Conservation (phyloP, 37 sponge, comb jelly and placozoan genomes). For the Axinella damicornis region DNA sequence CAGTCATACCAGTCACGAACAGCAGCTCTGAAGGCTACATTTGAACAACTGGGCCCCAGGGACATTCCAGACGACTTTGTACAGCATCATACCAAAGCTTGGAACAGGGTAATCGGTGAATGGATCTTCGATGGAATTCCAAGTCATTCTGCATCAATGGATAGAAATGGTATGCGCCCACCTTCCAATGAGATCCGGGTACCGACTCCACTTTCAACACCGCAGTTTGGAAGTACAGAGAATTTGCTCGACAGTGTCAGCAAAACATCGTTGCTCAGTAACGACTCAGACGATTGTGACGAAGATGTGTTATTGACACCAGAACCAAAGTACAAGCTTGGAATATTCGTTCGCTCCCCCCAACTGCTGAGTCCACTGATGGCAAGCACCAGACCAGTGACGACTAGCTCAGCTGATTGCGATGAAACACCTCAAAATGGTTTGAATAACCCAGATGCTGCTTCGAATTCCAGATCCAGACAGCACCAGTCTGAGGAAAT, state of each 20-base stretch:
- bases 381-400: not conserved
- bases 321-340: not conserved
- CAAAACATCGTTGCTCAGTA: not conserved
- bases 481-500: too few species aligned
- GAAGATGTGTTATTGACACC: too few species aligned
- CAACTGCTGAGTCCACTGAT: too few species aligned
- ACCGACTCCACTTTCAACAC: constrained; percentile 25
- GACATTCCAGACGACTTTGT: constrained; percentile 1
- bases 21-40: not conserved
- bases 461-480: not conserved
- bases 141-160: not conserved
- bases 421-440: not conserved
- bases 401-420: not conserved
- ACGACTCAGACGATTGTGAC: too few species aligned
- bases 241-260: not conserved
- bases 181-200: constrained; percentile 24
- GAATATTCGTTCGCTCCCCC: too few species aligned
- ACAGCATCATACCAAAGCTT: not conserved
- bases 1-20: too few species aligned
- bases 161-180: not conserved
- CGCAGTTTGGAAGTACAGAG: constrained; percentile 3
- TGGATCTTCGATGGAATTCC: constrained; percentile 37
- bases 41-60: not conserved
- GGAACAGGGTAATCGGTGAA: constrained; percentile 36
- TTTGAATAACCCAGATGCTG: too few species aligned